Evolutionary conservation across 2,888 invertebrate species (phyloP).

Genomic region (Agonopterix subpropinquella): DNA sequence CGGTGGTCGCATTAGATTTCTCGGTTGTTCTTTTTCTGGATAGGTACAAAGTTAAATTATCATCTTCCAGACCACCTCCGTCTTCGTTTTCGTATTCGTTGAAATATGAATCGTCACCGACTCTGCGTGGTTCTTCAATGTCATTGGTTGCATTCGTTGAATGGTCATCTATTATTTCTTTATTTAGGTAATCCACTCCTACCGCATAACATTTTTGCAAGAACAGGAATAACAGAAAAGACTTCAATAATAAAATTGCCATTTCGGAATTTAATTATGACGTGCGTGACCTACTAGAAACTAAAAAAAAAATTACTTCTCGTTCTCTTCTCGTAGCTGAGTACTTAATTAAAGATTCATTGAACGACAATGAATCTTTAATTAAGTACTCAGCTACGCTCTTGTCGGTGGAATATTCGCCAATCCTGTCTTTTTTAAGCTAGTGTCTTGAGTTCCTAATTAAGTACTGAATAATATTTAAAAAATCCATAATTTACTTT

Average conservation of each 20-base stretch:
- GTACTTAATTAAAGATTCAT: too few species aligned
- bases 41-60: conserved; percentile 11
- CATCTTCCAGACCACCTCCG: conserved; percentile 8
- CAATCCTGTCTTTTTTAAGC: too few species aligned
- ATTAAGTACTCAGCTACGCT: too few species aligned
- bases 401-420: too few species aligned
- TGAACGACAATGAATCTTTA: too few species aligned
- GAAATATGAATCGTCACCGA: conserved; percentile 3
- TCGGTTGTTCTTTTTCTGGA: conserved; percentile 2
- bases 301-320: too few species aligned
- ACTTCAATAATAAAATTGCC: not conserved
- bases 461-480: too few species aligned
- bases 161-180: conserved; percentile 1
- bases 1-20: conserved; percentile 2
- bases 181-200: conserved; percentile 31
- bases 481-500: too few species aligned
- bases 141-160: not conserved
- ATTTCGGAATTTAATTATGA: not conserved
- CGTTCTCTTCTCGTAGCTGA: too few species aligned
- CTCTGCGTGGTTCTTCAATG: conserved; percentile 7
- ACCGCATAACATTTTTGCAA: conserved; percentile 18
- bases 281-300: not conserved
- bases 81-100: conserved; percentile 10
- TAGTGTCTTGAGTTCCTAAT: too few species aligned
- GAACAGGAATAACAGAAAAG: conserved; percentile 12